Percentiles rank a stretch among this genome's conserved stretches.
These are phyloP conservation scores for Meloe dianella DNA, from an alignment of 2,888 invertebrate species.

Conservation along the genomic window DNA sequence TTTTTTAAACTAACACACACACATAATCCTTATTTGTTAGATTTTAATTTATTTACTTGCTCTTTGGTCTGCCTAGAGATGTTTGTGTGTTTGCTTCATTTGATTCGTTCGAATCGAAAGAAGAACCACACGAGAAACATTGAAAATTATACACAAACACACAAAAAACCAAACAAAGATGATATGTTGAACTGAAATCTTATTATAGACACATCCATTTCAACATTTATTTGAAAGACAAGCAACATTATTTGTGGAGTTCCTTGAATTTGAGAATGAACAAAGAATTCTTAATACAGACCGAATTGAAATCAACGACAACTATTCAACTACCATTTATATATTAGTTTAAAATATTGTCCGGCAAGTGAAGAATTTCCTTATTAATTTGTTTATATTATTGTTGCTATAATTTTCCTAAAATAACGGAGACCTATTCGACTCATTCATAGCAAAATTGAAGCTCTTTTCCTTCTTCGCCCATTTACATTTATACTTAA, in stretches of 20 bases:
- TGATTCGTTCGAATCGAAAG: neutral
- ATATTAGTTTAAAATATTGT: conserved; percentile 27
- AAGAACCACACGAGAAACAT: conserved; percentile 24
- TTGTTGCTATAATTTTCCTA: conserved; percentile 4
- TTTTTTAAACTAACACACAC: conserved; percentile 15
- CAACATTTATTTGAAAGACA: conserved; percentile 12
- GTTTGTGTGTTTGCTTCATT: conserved; percentile 20
- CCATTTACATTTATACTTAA: neutral
- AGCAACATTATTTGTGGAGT: conserved; percentile 7
- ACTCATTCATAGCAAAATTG: conserved; percentile 15
- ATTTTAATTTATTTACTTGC: conserved; percentile 28
- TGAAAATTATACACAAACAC: conserved; percentile 14
- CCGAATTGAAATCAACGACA: neutral
- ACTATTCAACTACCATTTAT: conserved; percentile 17
- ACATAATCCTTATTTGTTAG: conserved; percentile 19
- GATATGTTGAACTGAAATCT: conserved; percentile 35
- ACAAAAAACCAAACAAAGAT: conserved; percentile 22
- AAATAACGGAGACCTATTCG: conserved; percentile 17
- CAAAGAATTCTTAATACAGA: neutral
- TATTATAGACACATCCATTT: conserved; percentile 28
- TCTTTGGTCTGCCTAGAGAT: conserved; percentile 37
- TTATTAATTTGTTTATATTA: conserved; percentile 7
- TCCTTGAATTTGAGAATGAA: neutral
- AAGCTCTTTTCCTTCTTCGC: conserved; percentile 15
- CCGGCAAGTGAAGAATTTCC: conserved; percentile 22